These are phyloP conservation scores for Myiozetetes cayanensis DNA, from an alignment of 2,113 vertebrate genomes.

Conservation along the genomic window DNA sequence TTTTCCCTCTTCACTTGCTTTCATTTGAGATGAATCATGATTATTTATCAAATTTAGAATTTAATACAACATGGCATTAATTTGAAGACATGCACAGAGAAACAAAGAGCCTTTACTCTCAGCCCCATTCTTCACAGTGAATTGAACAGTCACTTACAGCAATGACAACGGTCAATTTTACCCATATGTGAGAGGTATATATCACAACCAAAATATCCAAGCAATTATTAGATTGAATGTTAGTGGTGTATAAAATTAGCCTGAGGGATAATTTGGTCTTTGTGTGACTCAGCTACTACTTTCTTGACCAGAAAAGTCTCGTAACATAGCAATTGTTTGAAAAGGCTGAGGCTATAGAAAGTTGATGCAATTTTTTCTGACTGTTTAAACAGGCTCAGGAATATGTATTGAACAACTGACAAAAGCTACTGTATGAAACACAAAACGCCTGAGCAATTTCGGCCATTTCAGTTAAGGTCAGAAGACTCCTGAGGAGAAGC, in stretches of 20 bases:
- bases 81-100: background rate
- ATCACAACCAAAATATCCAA: background rate
- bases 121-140: background rate
- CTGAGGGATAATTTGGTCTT: background rate
- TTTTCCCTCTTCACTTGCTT: conserved; percentile 4
- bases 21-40: background rate
- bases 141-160: background rate
- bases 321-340: background rate
- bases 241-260: background rate
- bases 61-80: background rate
- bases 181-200: background rate
- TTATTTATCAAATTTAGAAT: conserved; percentile 22
- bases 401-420: background rate
- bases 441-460: conserved; percentile 8
- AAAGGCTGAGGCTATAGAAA: background rate
- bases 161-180: background rate
- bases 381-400: background rate
- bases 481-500: background rate
- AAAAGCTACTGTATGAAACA: background rate
- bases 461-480: background rate
- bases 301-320: background rate
- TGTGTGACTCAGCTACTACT: background rate
- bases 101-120: background rate
- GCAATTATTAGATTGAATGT: background rate
- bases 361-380: background rate